Percentiles rank a stretch among this genome's conserved stretches.
phyloP scores from a whole-genome alignment of 2,888 invertebrate genomes.

The Himalopsyche japonica region DNA sequence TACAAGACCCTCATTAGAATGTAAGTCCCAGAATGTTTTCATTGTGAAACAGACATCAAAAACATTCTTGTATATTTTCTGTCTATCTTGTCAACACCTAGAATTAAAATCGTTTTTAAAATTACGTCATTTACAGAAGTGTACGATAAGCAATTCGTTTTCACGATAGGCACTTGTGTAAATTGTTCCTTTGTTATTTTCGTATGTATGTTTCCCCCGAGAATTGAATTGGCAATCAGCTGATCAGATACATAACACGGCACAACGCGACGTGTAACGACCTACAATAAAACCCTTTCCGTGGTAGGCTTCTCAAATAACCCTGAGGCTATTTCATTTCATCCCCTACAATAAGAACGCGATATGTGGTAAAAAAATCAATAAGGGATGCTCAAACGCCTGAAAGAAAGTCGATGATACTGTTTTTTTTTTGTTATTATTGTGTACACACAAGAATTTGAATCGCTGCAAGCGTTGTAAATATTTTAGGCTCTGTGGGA shows the following conservation, averaged over 20 bases:
- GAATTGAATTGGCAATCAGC: slow-evolving; percentile 1
- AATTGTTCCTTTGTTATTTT: background rate
- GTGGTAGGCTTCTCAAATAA: background rate
- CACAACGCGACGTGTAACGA: background rate
- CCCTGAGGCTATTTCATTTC: background rate
- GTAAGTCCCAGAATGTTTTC: too few relatives aligned
- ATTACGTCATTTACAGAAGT: background rate
- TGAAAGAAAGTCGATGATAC: background rate
- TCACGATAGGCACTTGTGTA: background rate
- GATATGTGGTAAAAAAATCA: background rate
- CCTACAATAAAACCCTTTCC: background rate
- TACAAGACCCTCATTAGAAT: too few relatives aligned
- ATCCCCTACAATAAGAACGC: background rate
- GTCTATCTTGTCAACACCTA: too few relatives aligned
- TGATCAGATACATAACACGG: background rate
- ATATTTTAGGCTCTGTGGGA: background rate
- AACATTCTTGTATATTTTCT: too few relatives aligned
- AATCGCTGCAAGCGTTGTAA: background rate
- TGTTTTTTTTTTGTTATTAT: background rate
- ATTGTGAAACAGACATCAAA: too few relatives aligned
- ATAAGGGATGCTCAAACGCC: background rate
- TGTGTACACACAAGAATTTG: background rate
- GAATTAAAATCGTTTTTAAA: background rate
- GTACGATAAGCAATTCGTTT: background rate
- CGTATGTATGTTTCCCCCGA: background rate